Conservation (phyloP, 2,888 invertebrate species). For the Brachyptera risi region DNA sequence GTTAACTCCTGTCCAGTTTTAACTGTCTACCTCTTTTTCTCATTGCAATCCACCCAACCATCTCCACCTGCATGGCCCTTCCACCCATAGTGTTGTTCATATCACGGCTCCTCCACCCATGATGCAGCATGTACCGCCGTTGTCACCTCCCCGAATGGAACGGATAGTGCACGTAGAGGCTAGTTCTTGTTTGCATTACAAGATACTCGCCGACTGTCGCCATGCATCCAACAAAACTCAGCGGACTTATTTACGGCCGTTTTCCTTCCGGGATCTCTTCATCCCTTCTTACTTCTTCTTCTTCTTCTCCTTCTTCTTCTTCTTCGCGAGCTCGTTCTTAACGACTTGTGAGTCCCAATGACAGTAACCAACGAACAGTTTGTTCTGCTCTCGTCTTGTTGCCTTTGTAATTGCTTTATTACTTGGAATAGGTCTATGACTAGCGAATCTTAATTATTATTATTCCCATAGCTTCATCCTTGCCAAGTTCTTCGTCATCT, state of each 20-base stretch:
- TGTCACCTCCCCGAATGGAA: no score
- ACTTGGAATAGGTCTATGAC: constrained; percentile 30
- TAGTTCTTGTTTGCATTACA: background rate
- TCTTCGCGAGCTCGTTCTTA: constrained; percentile 9
- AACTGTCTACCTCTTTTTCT: no score
- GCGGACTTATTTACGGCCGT: constrained; percentile 31
- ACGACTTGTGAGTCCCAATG: constrained; percentile 27
- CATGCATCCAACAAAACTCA: constrained; percentile 13
- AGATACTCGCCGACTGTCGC: constrained; percentile 10
- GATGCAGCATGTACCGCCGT: no score
- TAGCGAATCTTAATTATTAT: constrained; percentile 30
- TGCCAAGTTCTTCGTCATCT: constrained; percentile 24
- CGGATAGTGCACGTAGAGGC: no score
- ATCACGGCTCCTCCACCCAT: no score
- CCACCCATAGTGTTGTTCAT: no score
- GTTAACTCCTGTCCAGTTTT: no score
- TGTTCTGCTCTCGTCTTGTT: constrained; percentile 29
- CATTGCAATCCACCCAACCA: no score
- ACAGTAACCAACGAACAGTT: constrained; percentile 24
- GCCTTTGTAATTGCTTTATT: constrained; percentile 34
- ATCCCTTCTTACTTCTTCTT: constrained; percentile 19
- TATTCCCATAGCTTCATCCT: constrained; percentile 24
- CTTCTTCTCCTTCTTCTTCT: background rate
- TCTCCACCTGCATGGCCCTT: no score
- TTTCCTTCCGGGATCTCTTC: constrained; percentile 33